phyloP scores from a whole-genome alignment of 1,140 invertebrate species.

The Drosophila chauvacae region DNA sequence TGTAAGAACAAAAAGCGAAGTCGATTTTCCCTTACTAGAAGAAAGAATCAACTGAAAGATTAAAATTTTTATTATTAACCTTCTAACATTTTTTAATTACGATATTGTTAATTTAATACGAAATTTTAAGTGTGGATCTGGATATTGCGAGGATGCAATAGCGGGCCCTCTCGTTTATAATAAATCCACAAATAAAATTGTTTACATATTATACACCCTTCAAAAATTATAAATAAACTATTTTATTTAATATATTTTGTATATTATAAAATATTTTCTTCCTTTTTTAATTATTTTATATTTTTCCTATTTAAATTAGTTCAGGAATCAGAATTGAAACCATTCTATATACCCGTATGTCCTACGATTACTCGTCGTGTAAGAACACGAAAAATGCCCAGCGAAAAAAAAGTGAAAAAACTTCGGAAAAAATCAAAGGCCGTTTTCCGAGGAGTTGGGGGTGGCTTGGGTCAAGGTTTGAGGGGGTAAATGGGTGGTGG shows the following conservation, averaged over 20 bases:
- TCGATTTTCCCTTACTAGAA: too few species aligned
- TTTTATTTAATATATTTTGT: not conserved
- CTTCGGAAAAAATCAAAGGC: conserved; percentile 81
- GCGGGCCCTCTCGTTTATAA: too few species aligned
- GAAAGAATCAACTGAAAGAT: too few species aligned
- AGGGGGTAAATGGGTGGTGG: conserved; percentile 11
- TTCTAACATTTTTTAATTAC: too few species aligned
- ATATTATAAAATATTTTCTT: not conserved
- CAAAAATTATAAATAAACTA: not conserved
- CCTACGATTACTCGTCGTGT: too few species aligned
- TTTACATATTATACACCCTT: too few species aligned
- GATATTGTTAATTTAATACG: too few species aligned
- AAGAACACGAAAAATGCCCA: conserved; percentile 41
- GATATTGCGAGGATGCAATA: too few species aligned
- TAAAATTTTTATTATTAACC: too few species aligned
- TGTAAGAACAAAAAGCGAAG: too few species aligned
- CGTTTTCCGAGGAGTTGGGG: conserved; percentile 21
- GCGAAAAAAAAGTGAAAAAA: conserved; percentile 76
- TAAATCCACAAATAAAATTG: not conserved
- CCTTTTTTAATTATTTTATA: not conserved
- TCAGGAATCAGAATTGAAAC: not conserved
- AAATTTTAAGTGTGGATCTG: too few species aligned
- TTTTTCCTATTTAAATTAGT: too few species aligned
- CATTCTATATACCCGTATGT: not conserved
- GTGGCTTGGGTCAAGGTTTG: conserved; percentile 15